These are phyloP conservation scores for Rhegmatorhina hoffmannsi DNA, from an alignment of 2,113 vertebrate species.

Conservation along the genomic window DNA sequence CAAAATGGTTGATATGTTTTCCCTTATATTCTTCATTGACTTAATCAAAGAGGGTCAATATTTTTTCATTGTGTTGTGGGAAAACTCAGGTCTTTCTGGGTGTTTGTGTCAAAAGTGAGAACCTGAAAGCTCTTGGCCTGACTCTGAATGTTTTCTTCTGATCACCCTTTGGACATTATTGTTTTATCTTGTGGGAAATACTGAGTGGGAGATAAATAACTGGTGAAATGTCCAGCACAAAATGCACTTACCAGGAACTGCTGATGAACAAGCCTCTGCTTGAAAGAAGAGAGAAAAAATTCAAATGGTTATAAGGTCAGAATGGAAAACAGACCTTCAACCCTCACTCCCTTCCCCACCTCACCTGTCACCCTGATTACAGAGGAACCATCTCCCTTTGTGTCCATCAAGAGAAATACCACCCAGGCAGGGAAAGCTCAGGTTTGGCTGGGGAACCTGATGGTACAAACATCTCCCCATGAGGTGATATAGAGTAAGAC, in stretches of 20 bases:
- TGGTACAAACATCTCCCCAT: neutral
- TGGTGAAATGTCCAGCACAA: neutral
- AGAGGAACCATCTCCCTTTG: neutral
- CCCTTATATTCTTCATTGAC: neutral
- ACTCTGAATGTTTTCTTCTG: neutral
- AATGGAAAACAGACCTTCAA: neutral
- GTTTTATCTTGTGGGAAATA: neutral
- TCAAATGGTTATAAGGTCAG: neutral
- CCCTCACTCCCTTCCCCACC: neutral
- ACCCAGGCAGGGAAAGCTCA: rapidly evolving
- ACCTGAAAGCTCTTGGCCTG: neutral
- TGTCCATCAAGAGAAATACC: neutral
- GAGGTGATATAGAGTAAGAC: neutral
- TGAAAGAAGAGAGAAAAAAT: constrained; percentile 47
- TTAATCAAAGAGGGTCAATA: neutral
- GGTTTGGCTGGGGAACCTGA: neutral
- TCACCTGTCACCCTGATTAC: neutral
- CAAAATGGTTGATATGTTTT: neutral
- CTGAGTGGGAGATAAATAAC: neutral
- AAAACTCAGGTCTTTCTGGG: neutral
- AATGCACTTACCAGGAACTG: constrained; percentile 80
- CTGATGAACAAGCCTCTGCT: constrained; percentile 84
- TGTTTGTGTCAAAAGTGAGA: neutral
- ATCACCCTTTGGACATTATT: neutral
- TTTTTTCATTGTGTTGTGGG: neutral